A percentile compares a stretch with the other conserved stretches of the same genome.
These are phyloP conservation scores for Anastrepha obliqua DNA, from an alignment of 1,140 invertebrate genomes.

Conservation along the genomic window DNA sequence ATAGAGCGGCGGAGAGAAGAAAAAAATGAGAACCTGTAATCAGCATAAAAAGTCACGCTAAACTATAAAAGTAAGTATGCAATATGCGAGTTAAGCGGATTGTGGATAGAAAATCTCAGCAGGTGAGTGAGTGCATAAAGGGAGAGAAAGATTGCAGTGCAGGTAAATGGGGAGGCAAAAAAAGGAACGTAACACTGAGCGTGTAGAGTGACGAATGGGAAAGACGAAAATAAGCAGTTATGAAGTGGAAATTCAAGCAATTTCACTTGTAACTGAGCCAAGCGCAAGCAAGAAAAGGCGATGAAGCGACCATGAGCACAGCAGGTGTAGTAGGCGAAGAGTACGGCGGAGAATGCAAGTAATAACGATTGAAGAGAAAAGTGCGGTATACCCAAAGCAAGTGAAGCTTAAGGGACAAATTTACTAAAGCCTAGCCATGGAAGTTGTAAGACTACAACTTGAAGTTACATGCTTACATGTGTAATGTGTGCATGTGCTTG, in stretches of 20 bases:
- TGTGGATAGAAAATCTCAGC: not conserved
- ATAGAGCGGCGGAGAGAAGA: not conserved
- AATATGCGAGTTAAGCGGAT: not conserved
- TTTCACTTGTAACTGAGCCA: not conserved
- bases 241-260: not conserved
- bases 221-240: not conserved
- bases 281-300: not conserved
- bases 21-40: conserved; percentile 15
- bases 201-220: not conserved
- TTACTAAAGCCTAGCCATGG: no score
- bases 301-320: no score
- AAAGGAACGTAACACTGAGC: not conserved
- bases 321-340: no score
- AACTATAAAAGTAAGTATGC: not conserved
- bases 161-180: not conserved
- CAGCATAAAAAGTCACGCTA: conserved; percentile 32
- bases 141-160: not conserved
- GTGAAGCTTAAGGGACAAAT: no score
- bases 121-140: not conserved
- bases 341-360: no score
- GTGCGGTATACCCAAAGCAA: no score
- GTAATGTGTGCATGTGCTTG: no score
- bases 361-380: no score
- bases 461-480: no score
- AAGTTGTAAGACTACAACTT: no score